phyloP scores from a whole-genome alignment of 2,888 invertebrate species.

The Achlya flavicornis region DNA sequence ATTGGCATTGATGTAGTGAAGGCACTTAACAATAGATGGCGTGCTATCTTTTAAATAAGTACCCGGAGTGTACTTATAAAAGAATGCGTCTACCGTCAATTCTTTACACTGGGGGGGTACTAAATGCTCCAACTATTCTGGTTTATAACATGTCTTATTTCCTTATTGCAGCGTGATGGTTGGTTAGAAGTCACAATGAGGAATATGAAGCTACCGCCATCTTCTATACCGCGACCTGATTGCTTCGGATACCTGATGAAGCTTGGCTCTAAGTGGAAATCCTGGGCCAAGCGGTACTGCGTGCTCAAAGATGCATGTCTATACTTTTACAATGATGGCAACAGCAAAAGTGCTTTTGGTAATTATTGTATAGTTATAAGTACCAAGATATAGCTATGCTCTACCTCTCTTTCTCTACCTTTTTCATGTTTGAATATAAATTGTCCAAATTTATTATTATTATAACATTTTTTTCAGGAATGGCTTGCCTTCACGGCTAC shows the following conservation, averaged over 20 bases:
- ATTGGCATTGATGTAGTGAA: too few relatives aligned
- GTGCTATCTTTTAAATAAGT: background rate
- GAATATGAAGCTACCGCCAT: constrained; percentile 92
- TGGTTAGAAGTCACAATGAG: constrained; percentile 87
- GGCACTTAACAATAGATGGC: background rate
- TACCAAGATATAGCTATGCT: too few relatives aligned
- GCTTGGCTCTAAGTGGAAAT: constrained; percentile 92
- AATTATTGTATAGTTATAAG: constrained; percentile 38
- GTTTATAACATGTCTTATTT: background rate
- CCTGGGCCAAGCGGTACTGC: constrained; percentile 96
- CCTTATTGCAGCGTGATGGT: constrained; percentile 68
- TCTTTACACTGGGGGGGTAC: too few relatives aligned
- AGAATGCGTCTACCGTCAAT: too few relatives aligned
- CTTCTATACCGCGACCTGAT: constrained; percentile 91
- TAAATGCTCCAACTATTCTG: too few relatives aligned
- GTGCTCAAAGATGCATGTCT: constrained; percentile 97
- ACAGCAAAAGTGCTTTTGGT: constrained; percentile 95
- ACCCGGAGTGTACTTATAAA: too few relatives aligned
- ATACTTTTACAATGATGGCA: constrained; percentile 95
- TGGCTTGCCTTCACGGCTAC: constrained; percentile 97
- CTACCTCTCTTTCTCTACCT: too few relatives aligned
- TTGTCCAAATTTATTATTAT: background rate
- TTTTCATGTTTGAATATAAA: too few relatives aligned
- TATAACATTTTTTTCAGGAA: constrained; percentile 84
- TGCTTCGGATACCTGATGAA: constrained; percentile 97